Evolutionary conservation across 2,888 invertebrate genomes (phyloP).

Genomic region (Nephrotoma guestfalica): DNA sequence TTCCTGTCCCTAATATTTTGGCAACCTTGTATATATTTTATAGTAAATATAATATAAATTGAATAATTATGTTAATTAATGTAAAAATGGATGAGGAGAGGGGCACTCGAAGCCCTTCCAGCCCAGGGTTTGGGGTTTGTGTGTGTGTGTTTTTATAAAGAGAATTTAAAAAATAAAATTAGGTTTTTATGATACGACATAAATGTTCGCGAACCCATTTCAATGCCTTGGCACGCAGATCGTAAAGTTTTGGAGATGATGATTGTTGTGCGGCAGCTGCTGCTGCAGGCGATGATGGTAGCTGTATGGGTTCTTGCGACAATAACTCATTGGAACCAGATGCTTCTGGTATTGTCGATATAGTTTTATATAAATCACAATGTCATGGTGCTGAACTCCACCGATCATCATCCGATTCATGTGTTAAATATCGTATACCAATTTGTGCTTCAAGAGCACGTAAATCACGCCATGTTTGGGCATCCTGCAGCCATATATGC

Average conservation of each 20-base stretch:
- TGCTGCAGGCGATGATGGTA: slow-evolving; percentile 17
- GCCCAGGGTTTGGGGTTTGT: background rate
- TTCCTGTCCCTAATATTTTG: background rate
- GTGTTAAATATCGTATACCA: slow-evolving; percentile 71
- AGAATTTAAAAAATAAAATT: slow-evolving; percentile 6
- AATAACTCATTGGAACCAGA: background rate
- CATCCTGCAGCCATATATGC: slow-evolving; percentile 95
- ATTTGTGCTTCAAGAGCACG: slow-evolving; percentile 70
- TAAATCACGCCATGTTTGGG: slow-evolving; percentile 89
- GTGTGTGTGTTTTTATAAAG: background rate
- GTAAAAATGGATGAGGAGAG: background rate
- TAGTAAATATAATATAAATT: background rate
- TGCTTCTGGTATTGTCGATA: background rate
- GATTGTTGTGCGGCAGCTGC: slow-evolving; percentile 20
- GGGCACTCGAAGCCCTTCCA: background rate
- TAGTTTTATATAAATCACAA: background rate
- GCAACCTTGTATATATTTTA: background rate
- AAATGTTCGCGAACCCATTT: slow-evolving; percentile 32
- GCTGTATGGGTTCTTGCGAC: background rate
- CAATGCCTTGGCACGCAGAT: slow-evolving; percentile 30
- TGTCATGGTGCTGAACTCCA: slow-evolving; percentile 40
- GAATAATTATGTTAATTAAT: background rate
- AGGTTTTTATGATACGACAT: slow-evolving; percentile 23
- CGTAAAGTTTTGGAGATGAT: slow-evolving; percentile 27
- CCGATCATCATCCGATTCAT: slow-evolving; percentile 84